Evolutionary conservation across 2,113 vertebrate species (phyloP), one percentile per base, ranked within the genome.

Genomic region (Tylochromis polylepis): DNA sequence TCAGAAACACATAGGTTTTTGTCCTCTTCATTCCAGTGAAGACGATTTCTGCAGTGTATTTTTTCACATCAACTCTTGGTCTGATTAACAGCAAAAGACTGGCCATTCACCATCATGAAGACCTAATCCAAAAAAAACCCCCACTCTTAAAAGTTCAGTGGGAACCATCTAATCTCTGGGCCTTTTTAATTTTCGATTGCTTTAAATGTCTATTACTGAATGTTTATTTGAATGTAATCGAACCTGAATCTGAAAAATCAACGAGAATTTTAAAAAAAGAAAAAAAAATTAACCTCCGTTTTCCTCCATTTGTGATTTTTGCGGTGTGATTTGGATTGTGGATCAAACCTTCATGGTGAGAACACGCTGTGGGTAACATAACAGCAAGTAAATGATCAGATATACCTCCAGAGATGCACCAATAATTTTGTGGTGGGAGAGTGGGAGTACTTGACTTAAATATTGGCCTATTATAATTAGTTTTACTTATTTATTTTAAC

Each of bases 1-100:
- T 91, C 90, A 93, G 87, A 38, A 84, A 88, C 81, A 92, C 82
- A 84, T 4, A 84, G 11, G 46, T 10, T 75, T 75, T 77, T 34
- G 83, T 90, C 24, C 10, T 86, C 94, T 91, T 80, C 87, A 92
- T 79, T 93, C 90, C 87, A 86, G 94, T 92, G 87, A 93, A 94
- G 86, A 90, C 5, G 1, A 83, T 49, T 89, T 85, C 36, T 75
- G 81, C 79, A 22, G 85, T 88, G 46, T 34, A 24, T 31, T 29
- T 41, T 81, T 41, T 67, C 60, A 91, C 83, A 87, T 90, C 41
- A 83, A 84, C 46, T 78, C 86, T 93, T 93, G 90, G 91, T 92
- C 91, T 91, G 84, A 83, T 60, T 77, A 77, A 93, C 62, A 91
- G 81, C 82, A 89, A 88, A 88, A 85, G 77, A 79, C 46, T 55